phyloP scores from a whole-genome alignment of 2,888 invertebrate genomes.

The Coelogynopora nodosa region DNA sequence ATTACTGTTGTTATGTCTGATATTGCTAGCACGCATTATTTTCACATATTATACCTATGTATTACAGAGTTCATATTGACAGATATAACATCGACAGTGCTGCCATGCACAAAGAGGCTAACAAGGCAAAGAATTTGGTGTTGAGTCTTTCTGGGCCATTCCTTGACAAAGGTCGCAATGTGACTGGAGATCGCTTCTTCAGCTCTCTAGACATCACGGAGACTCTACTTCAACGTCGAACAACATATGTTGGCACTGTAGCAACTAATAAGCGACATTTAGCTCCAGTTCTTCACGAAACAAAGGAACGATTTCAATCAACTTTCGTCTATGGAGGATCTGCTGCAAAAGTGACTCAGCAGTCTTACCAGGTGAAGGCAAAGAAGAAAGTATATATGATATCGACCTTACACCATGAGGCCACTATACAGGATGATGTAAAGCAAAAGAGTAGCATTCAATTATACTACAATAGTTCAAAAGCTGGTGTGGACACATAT shows the following conservation, averaged over 20 bases:
- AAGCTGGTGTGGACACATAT: slow-evolving; percentile 17
- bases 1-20: slow-evolving; percentile 23
- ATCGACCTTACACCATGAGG: slow-evolving; percentile 27
- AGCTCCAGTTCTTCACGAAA: background rate
- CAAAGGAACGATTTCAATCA: slow-evolving; percentile 1
- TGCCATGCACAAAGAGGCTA: slow-evolving; percentile 23
- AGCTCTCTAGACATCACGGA: background rate
- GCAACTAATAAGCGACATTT: background rate
- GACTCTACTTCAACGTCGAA: background rate
- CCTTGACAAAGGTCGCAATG: slow-evolving; percentile 27
- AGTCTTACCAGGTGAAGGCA: background rate
- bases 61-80: background rate
- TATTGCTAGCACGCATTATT: background rate
- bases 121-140: slow-evolving; percentile 27
- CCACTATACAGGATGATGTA: slow-evolving; percentile 29
- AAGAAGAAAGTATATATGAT: slow-evolving; percentile 25
- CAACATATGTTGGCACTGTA: slow-evolving; percentile 2
- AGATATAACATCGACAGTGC: background rate
- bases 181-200: background rate
- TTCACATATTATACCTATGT: background rate
- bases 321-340: background rate
- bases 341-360: background rate
- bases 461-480: slow-evolving; percentile 28
- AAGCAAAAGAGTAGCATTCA: slow-evolving; percentile 13
- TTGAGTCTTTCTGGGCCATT: slow-evolving; percentile 27